Conservation (phyloP, 2,888 invertebrate genomes). For the Sepiola atlantica region DNA sequence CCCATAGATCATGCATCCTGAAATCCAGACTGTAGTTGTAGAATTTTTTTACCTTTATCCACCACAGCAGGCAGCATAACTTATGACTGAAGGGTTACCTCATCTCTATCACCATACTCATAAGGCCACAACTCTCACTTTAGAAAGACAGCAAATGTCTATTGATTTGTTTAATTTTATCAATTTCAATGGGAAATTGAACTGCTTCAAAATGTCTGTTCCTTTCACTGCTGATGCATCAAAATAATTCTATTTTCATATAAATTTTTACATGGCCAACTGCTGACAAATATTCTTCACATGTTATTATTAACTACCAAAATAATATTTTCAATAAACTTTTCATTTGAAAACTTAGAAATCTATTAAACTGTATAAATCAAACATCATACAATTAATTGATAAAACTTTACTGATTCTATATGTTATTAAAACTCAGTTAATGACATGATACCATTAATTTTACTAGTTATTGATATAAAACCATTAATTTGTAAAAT, state of each 20-base stretch:
- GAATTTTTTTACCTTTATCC: neutral
- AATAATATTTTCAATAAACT: neutral
- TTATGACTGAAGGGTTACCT: neutral
- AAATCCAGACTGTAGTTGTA: neutral
- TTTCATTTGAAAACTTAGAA: neutral
- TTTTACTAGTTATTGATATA: neutral
- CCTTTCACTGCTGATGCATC: neutral
- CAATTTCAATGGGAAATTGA: neutral
- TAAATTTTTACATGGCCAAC: neutral
- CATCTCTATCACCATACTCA: neutral
- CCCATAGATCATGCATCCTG: conserved; percentile 7
- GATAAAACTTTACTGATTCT: neutral
- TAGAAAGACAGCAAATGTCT: neutral
- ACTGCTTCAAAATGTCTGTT: neutral
- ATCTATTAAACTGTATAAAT: neutral
- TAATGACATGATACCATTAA: neutral
- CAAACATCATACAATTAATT: neutral
- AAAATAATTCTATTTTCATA: conserved; percentile 13
- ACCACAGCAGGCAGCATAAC: conserved; percentile 22
- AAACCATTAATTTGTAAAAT: too few relatives aligned
- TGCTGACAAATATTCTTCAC: neutral
- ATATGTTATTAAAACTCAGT: neutral
- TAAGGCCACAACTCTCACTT: neutral
- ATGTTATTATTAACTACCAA: neutral
- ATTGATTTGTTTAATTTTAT: neutral